Percentiles rank a stretch among this genome's conserved stretches.
Evolutionary conservation across 2,888 invertebrate species (phyloP).

Genomic region (Ophonus ardosiacus): DNA sequence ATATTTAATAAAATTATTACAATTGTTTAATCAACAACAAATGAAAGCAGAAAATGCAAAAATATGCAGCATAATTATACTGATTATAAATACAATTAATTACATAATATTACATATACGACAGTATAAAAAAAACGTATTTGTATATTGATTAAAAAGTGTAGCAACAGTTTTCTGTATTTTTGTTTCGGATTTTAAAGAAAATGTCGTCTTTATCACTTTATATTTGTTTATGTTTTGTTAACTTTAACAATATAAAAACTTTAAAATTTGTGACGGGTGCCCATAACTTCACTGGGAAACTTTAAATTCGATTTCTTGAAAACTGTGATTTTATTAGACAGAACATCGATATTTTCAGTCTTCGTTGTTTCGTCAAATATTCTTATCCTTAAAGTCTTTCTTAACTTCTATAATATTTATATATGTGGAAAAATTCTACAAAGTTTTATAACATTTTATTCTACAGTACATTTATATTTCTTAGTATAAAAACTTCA

Average conservation of each 20-base stretch:
- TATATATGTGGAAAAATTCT: background rate
- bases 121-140: too few relatives aligned
- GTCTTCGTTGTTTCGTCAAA: slow-evolving; percentile 34
- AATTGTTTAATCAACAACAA: too few relatives aligned
- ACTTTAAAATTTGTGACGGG: slow-evolving; percentile 43
- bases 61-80: too few relatives aligned
- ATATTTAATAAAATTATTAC: too few relatives aligned
- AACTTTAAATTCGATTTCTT: slow-evolving; percentile 46
- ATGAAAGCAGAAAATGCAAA: background rate
- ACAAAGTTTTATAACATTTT: background rate
- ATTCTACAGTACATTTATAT: background rate
- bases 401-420: slow-evolving; percentile 21
- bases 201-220: slow-evolving; percentile 33
- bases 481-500: background rate
- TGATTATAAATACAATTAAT: too few relatives aligned
- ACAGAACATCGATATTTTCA: slow-evolving; percentile 40
- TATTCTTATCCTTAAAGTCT: slow-evolving; percentile 29
- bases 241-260: slow-evolving; percentile 47
- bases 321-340: slow-evolving; percentile 48
- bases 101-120: too few relatives aligned
- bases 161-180: background rate
- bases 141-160: background rate
- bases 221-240: slow-evolving; percentile 47
- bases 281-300: slow-evolving; percentile 31
- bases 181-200: background rate